phyloP scores from a whole-genome alignment of 2,113 vertebrate genomes.

The Chlorodrepanis virens region DNA sequence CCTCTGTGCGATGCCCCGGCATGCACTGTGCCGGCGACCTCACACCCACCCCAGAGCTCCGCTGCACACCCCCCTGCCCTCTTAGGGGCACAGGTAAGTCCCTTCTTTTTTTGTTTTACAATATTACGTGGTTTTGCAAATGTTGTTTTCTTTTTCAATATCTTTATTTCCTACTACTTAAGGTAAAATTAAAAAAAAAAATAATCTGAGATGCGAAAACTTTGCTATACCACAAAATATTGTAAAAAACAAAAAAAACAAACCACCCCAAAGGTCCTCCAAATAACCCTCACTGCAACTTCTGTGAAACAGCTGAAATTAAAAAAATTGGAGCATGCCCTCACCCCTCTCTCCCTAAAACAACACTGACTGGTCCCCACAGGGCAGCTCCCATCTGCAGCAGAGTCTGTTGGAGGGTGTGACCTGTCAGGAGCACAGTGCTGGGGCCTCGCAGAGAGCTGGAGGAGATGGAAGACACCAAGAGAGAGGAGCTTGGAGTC shows the following conservation, averaged over 20 bases:
- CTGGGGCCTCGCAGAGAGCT: not conserved
- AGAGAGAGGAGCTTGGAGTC: not conserved
- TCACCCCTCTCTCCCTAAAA: not conserved
- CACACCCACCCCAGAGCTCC: constrained; percentile 52
- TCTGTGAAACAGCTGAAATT: not conserved
- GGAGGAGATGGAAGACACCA: not conserved
- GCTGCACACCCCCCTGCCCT: constrained; percentile 41
- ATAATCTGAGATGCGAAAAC: constrained; percentile 22
- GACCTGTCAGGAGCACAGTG: not conserved
- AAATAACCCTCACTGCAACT: not conserved
- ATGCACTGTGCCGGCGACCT: constrained; percentile 58
- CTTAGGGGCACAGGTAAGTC: constrained; percentile 62
- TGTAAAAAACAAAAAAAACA: constrained; percentile 64
- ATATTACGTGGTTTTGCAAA: constrained; percentile 71
- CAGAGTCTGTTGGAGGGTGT: not conserved
- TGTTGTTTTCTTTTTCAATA: constrained; percentile 29
- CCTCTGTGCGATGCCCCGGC: constrained; percentile 51
- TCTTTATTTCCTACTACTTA: constrained; percentile 20
- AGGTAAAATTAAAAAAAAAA: not conserved
- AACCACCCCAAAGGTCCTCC: not conserved
- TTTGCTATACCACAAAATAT: constrained; percentile 71
- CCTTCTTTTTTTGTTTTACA: constrained; percentile 67
- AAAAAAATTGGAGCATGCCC: not conserved
- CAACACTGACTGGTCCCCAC: not conserved
- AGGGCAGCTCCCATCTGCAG: constrained; percentile 2